A percentile compares a stretch with the other conserved stretches of the same genome.
Conservation (phyloP, 2,797 vertebrate genomes). For the Alfaro cultratus region DNA sequence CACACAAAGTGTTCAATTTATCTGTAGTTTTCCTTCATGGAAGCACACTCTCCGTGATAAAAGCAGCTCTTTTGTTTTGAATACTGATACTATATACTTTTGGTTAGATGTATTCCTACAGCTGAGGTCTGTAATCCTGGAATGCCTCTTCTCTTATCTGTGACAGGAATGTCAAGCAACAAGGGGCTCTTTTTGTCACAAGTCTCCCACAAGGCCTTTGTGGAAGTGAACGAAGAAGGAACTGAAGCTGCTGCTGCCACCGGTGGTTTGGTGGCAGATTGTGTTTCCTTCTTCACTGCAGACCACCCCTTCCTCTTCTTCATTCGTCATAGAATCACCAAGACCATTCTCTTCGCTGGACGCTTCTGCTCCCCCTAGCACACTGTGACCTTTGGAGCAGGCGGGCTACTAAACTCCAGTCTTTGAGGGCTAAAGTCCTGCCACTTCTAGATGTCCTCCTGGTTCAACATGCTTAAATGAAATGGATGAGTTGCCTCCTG, state of each 20-base stretch:
- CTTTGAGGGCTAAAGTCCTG: neutral
- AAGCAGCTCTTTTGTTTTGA: neutral
- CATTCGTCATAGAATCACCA: constrained; percentile 42
- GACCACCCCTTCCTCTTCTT: constrained; percentile 61
- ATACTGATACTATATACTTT: neutral
- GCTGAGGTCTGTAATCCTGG: neutral
- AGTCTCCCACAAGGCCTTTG: constrained; percentile 86
- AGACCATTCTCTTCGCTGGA: constrained; percentile 48
- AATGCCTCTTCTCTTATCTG: neutral
- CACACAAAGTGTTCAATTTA: neutral
- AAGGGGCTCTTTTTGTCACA: constrained; percentile 80
- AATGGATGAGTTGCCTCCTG: neutral
- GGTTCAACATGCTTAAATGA: neutral
- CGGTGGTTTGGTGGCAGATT: neutral
- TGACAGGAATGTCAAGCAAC: constrained; percentile 76
- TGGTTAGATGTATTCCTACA: neutral
- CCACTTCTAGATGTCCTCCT: neutral
- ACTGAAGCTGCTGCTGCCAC: constrained; percentile 46
- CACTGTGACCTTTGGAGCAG: neutral
- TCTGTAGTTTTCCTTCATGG: neutral
- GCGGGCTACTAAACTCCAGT: neutral
- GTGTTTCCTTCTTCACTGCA: constrained; percentile 16
- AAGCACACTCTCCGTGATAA: neutral
- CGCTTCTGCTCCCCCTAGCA: constrained; percentile 40
- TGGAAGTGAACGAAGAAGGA: constrained; percentile 80